Evolutionary conservation across 1,140 invertebrate species (phyloP).

Genomic region (Drosophila athabasca): DNA sequence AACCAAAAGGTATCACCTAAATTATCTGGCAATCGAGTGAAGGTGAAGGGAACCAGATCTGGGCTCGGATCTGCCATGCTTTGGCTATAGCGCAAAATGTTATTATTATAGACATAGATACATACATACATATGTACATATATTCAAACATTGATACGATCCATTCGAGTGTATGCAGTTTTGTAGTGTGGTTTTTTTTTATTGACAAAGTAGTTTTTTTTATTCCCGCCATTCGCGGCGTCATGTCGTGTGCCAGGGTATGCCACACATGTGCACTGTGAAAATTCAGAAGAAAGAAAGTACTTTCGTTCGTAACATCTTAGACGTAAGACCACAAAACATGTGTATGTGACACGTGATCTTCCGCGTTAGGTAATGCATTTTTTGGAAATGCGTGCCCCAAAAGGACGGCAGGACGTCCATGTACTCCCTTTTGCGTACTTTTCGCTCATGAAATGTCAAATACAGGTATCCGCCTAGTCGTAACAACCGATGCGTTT

Average conservation of each 20-base stretch:
- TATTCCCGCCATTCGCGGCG: conserved; percentile 5
- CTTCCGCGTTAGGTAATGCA: no score
- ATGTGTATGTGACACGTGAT: no score
- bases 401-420: no score
- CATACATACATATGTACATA: conserved; percentile 7
- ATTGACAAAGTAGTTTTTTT: conserved; percentile 58
- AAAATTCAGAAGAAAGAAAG: no score
- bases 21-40: not conserved
- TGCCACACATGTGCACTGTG: no score
- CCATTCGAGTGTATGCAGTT: not conserved
- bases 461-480: conserved; percentile 23
- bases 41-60: conserved; percentile 1
- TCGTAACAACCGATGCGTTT: conserved; percentile 8
- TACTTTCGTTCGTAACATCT: no score
- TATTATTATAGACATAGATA: conserved; percentile 16
- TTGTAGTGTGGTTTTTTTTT: conserved; percentile 37
- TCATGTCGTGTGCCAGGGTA: no score
- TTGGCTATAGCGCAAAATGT: conserved; percentile 8
- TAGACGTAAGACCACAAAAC: no score
- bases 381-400: no score
- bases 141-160: conserved; percentile 3
- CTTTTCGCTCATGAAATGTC: not conserved
- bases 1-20: conserved; percentile 58
- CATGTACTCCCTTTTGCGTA: no score
- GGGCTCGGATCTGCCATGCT: not conserved